Percentiles rank a stretch among this genome's conserved stretches.
Conservation (phyloP, 1,140 invertebrate genomes). For the Bicyclus anynana region DNA sequence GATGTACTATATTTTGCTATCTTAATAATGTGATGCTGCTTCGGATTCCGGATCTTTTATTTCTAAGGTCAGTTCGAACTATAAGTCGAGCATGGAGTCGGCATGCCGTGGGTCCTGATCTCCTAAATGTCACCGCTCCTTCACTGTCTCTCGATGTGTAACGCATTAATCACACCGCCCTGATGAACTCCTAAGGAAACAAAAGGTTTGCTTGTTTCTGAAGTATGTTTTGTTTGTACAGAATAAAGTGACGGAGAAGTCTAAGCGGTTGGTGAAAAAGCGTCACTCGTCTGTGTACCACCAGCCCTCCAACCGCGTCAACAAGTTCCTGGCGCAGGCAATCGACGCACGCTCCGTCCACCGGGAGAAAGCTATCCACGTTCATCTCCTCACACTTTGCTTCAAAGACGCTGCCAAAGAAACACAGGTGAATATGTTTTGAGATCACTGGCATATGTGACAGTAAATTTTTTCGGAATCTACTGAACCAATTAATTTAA, state of each 20-base stretch:
- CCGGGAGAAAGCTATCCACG: constrained; percentile 91
- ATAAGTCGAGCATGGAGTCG: constrained; percentile 61
- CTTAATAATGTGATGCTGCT: constrained; percentile 73
- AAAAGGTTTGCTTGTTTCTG: background rate
- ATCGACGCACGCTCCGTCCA: constrained; percentile 94
- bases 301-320: constrained; percentile 91
- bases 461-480: too few species aligned
- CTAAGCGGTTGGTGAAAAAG: constrained; percentile 92
- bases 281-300: constrained; percentile 90
- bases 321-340: constrained; percentile 93
- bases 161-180: constrained; percentile 15
- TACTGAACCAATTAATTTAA: too few species aligned
- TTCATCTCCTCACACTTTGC: constrained; percentile 88
- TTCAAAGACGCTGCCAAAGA: constrained; percentile 92
- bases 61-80: constrained; percentile 68
- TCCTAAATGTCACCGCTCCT: constrained; percentile 42
- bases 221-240: constrained; percentile 60
- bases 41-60: constrained; percentile 67
- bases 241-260: constrained; percentile 91
- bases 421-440: constrained; percentile 75
- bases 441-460: too few species aligned
- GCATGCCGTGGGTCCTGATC: constrained; percentile 55
- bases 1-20: constrained; percentile 46
- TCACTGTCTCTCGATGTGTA: constrained; percentile 24
- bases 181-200: background rate